Percentiles rank a stretch among this genome's conserved stretches.
phyloP scores from a whole-genome alignment of 2,797 vertebrate genomes.

The Leptoclinus maculatus region DNA sequence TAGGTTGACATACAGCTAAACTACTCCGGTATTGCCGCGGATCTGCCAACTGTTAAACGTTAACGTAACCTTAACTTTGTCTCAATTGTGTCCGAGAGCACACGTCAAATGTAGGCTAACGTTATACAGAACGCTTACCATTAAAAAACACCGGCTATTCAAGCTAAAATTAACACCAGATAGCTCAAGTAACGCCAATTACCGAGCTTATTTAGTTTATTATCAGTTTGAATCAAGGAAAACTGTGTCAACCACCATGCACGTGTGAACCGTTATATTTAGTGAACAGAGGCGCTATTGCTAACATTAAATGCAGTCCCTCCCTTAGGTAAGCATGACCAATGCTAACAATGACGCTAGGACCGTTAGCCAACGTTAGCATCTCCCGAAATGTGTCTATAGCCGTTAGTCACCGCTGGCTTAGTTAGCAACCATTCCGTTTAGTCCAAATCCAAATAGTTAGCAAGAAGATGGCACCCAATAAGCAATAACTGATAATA shows the following conservation, averaged over 20 bases:
- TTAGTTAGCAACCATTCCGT: constrained; percentile 13
- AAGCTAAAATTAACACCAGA: constrained; percentile 5
- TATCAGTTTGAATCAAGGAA: not conserved
- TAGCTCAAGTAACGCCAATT: not conserved
- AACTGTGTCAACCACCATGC: not conserved
- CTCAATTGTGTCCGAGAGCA: not conserved
- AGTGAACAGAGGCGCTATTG: not conserved
- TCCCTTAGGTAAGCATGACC: constrained; percentile 20
- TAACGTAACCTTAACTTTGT: not conserved
- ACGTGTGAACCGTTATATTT: not conserved
- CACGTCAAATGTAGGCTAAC: not conserved
- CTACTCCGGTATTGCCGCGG: not conserved
- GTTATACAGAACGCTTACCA: not conserved
- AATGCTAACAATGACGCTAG: constrained; percentile 73
- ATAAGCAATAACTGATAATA: accelerated
- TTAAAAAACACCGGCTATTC: constrained; percentile 14
- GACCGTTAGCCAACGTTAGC: not conserved
- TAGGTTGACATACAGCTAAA: not conserved
- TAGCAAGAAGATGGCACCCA: not conserved
- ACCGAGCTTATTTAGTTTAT: not conserved
- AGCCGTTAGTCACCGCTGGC: not conserved
- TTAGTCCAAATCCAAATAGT: not conserved
- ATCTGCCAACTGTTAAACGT: not conserved
- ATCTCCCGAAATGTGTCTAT: not conserved
- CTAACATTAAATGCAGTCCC: not conserved